A percentile compares a stretch with the other conserved stretches of the same genome.
Evolutionary conservation across 2,113 vertebrate species (phyloP).

Genomic region (Colossoma macropomum): DNA sequence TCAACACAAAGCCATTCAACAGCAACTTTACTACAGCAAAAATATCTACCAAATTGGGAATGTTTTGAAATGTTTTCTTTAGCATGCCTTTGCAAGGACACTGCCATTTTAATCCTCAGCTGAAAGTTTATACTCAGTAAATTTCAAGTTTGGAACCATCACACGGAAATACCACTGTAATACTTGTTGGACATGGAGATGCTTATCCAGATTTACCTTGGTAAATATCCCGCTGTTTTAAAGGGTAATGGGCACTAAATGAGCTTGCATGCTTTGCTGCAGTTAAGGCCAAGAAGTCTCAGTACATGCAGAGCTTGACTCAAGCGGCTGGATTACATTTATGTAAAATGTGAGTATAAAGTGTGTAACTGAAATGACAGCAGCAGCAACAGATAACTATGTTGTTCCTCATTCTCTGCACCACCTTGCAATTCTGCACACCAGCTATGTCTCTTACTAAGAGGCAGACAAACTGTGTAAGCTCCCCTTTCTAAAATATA

Average conservation of each 20-base stretch:
- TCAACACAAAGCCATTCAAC: conserved; percentile 15
- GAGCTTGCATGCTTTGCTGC: conserved; percentile 46
- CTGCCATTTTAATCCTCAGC: conserved; percentile 53
- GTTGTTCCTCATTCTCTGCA: neutral
- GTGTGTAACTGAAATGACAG: neutral
- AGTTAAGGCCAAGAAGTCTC: neutral
- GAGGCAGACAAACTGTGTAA: neutral
- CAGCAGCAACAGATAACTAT: neutral
- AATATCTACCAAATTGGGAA: conserved; percentile 34
- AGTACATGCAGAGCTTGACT: conserved; percentile 5
- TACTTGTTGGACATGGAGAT: conserved; percentile 61
- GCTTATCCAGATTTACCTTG: conserved; percentile 64
- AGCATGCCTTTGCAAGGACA: conserved; percentile 29
- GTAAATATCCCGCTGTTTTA: conserved; percentile 62
- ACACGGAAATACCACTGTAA: conserved; percentile 63
- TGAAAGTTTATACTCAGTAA: conserved; percentile 68
- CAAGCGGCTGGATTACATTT: neutral
- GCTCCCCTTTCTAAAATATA: neutral
- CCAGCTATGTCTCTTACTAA: neutral
- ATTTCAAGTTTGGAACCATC: conserved; percentile 64
- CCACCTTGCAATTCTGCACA: neutral
- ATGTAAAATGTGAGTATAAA: conserved; percentile 1
- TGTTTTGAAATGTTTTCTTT: conserved; percentile 43
- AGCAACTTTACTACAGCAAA: conserved; percentile 27
- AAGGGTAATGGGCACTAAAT: conserved; percentile 45